A percentile compares a stretch with the other conserved stretches of the same genome.
Conservation (phyloP, 2,888 invertebrate species). For the Baronia brevicornis region DNA sequence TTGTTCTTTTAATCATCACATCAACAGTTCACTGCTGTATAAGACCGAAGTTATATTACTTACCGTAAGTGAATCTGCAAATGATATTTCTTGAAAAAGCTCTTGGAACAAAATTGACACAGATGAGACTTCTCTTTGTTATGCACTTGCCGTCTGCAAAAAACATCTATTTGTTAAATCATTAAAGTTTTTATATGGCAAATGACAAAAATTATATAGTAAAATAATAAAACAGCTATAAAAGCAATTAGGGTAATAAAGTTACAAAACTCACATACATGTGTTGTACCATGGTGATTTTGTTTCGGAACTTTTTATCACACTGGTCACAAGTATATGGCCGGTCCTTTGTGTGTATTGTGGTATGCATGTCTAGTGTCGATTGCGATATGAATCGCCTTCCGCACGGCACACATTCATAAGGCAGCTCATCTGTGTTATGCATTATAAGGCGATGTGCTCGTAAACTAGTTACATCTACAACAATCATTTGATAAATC, state of each 20-base stretch:
- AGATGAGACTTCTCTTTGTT: slow-evolving; percentile 56
- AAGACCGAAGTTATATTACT: slow-evolving; percentile 8
- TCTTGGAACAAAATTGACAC: slow-evolving; percentile 65
- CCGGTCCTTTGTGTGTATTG: slow-evolving; percentile 45
- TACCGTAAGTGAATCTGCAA: slow-evolving; percentile 58
- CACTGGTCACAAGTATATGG: slow-evolving; percentile 48
- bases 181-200: no score
- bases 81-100: slow-evolving; percentile 62
- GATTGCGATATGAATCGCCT: slow-evolving; percentile 41
- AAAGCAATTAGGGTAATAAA: no score
- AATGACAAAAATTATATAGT: neutral
- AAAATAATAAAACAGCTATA: neutral
- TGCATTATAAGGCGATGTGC: slow-evolving; percentile 39
- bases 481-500: slow-evolving; percentile 13
- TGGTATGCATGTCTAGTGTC: slow-evolving; percentile 37
- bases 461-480: slow-evolving; percentile 39
- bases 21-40: no score
- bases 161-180: no score
- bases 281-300: slow-evolving; percentile 34
- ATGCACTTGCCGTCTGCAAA: slow-evolving; percentile 57
- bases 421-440: slow-evolving; percentile 29
- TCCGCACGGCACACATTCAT: slow-evolving; percentile 42
- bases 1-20: no score
- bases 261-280: slow-evolving; percentile 25
- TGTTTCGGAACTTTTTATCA: slow-evolving; percentile 42